Evolutionary conservation across 2,888 invertebrate genomes (phyloP).

Genomic region (Lordiphosa fenestrarum): DNA sequence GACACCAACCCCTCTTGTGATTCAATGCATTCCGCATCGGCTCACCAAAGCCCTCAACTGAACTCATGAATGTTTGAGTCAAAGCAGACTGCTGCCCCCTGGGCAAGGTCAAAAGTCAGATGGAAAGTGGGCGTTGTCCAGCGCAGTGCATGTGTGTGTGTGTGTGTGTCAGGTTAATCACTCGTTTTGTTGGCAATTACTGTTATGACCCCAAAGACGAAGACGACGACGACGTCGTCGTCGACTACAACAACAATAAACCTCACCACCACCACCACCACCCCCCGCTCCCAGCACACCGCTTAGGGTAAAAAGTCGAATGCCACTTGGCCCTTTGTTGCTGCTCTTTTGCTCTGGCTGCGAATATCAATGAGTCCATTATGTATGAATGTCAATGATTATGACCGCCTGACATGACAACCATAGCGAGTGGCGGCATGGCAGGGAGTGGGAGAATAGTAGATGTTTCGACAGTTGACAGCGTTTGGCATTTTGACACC

Average conservation of each 20-base stretch:
- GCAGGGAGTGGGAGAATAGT: background rate
- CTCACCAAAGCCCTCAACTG: too few relatives aligned
- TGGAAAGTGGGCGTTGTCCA: conserved; percentile 35
- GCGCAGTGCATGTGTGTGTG: conserved; percentile 21
- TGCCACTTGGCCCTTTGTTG: conserved; percentile 47
- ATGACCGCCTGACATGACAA: conserved; percentile 71
- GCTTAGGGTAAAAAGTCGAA: conserved; percentile 3
- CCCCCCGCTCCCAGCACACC: background rate
- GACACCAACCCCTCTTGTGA: background rate
- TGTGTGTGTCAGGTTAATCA: conserved; percentile 67
- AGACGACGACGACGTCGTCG: conserved; percentile 25
- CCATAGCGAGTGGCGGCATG: background rate
- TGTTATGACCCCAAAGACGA: conserved; percentile 50
- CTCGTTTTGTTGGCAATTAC: conserved; percentile 76
- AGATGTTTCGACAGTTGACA: conserved; percentile 41
- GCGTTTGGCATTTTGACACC: conserved; percentile 42
- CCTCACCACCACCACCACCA: background rate
- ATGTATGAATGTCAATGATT: conserved; percentile 72
- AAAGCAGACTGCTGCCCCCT: conserved; percentile 6
- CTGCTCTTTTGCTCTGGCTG: conserved; percentile 35
- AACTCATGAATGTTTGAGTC: too few relatives aligned
- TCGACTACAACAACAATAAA: conserved; percentile 39
- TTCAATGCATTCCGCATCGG: too few relatives aligned
- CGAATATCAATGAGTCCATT: conserved; percentile 71
- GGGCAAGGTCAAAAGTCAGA: conserved; percentile 50